Evolutionary conservation across 2,113 vertebrate genomes (phyloP), one percentile per base, ranked within the genome.

Genomic region (Pachycephala philippinensis): DNA sequence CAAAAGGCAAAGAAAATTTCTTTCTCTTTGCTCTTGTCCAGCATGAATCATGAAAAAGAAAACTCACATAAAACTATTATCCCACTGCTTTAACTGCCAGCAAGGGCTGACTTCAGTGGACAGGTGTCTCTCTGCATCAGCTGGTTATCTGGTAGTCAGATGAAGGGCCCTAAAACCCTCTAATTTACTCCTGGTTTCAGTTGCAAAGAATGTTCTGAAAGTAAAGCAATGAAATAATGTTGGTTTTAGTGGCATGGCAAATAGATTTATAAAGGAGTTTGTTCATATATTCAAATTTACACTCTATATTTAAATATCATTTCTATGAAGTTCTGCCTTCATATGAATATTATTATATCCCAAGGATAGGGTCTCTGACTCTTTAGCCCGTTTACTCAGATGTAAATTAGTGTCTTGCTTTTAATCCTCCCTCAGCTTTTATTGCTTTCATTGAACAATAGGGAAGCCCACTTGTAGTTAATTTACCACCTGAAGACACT

Each of bases 401-500:
- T 90, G 74, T 70, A 93, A 92, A 94, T 95, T 61, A 90, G 15
- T 53, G 33, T 49, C 87, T 84, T 69, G 56, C 39, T 80, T 86
- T 92, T 92, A 84, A 84, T 91, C 65, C 70, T 96, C 42, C 50
- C 56, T 70, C 42, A 69, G 78, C 81, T 97, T 84, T 84, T 72
- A 77, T 52, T 54, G 76, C 84, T 93, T 85, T 89, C 82, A 78
- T 21, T 59, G 83, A 95, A 93, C 92, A 95, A 96, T 76, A 76
- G 91, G 86, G 79, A 95, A 86, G 40, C 83, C 65, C 71, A 90
- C 96, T 90, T 90, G 60, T 66, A 79, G 69, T 37, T 90, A 94
- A 95, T 96, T 95, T 97, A 94, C 91, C 88, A 90, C 91, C 77
- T 90, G 77, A 96, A 76, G 92, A 81, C 53, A 91, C 78, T 81